Evolutionary conservation across 2,113 vertebrate species (phyloP).

Genomic region (Alligator mississippiensis): DNA sequence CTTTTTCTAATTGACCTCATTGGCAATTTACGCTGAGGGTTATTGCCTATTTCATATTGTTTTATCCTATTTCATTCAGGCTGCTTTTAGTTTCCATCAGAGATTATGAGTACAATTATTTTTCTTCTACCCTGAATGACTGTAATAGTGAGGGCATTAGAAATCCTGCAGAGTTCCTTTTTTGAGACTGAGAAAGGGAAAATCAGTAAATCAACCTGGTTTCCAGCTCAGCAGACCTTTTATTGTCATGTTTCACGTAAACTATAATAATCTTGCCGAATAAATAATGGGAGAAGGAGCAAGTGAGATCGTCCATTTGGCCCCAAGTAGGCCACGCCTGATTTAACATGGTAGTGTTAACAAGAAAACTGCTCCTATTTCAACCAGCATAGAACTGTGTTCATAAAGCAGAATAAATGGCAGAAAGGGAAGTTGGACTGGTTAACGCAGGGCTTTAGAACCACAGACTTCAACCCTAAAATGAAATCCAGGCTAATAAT

Average conservation of each 20-base stretch:
- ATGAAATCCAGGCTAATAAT: neutral
- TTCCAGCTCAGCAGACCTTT: slow-evolving; percentile 12
- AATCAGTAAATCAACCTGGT: slow-evolving; percentile 42
- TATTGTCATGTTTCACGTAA: slow-evolving; percentile 7
- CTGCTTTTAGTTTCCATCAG: slow-evolving; percentile 12
- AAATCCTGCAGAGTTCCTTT: neutral
- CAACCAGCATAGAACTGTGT: neutral
- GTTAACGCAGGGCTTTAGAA: neutral
- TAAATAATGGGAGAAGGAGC: slow-evolving; percentile 4
- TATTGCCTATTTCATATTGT: neutral
- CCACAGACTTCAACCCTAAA: neutral
- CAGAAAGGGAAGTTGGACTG: neutral
- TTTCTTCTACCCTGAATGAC: slow-evolving; percentile 9
- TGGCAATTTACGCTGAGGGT: neutral
- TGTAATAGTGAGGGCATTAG: neutral
- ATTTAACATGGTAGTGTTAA: neutral
- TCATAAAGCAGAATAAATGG: neutral
- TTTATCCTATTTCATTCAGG: neutral
- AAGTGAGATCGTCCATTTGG: neutral
- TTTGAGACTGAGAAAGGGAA: slow-evolving; percentile 10
- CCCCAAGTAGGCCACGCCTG: neutral
- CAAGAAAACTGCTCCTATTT: neutral
- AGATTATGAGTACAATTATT: slow-evolving; percentile 35
- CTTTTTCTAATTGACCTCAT: neutral
- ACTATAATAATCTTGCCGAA: slow-evolving; percentile 1